A percentile compares a stretch with the other conserved stretches of the same genome.
Conservation (phyloP, 2,888 invertebrate species). For the Selenia dentaria region DNA sequence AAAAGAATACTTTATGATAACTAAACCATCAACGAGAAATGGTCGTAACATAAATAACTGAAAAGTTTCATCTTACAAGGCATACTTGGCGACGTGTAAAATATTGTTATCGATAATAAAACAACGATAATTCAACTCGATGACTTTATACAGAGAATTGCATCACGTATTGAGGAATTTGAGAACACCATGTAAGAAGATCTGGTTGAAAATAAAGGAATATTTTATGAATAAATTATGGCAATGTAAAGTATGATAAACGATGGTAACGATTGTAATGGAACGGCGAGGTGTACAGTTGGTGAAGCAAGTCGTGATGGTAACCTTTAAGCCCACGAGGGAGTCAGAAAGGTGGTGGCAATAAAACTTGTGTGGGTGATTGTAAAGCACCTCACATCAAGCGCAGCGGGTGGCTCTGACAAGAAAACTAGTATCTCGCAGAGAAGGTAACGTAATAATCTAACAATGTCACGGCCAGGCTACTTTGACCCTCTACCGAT, state of each 20-base stretch:
- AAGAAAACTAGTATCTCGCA: slow-evolving; percentile 76
- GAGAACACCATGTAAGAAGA: slow-evolving; percentile 76
- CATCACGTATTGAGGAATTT: slow-evolving; percentile 77
- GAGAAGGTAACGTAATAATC: slow-evolving; percentile 78
- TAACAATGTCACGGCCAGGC: slow-evolving; percentile 63
- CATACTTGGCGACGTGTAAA: slow-evolving; percentile 75
- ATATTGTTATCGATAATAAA: slow-evolving; percentile 78
- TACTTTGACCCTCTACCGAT: slow-evolving; percentile 53
- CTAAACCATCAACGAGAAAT: slow-evolving; percentile 44
- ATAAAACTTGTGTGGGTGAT: slow-evolving; percentile 57
- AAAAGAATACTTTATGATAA: slow-evolving; percentile 52
- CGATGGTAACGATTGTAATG: slow-evolving; percentile 78
- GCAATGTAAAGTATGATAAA: slow-evolving; percentile 83
- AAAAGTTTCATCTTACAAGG: slow-evolving; percentile 63
- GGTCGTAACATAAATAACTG: slow-evolving; percentile 64
- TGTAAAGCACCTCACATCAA: slow-evolving; percentile 75
- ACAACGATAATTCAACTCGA: slow-evolving; percentile 66
- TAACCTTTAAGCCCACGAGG: slow-evolving; percentile 36
- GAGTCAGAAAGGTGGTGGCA: slow-evolving; percentile 42
- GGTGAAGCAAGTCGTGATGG: slow-evolving; percentile 42
- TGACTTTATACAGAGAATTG: slow-evolving; percentile 67
- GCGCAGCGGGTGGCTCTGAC: slow-evolving; percentile 77
- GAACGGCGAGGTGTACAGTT: slow-evolving; percentile 69
- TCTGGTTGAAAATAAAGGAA: slow-evolving; percentile 71
- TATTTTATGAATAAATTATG: slow-evolving; percentile 78